phyloP scores from a whole-genome alignment of 2,113 vertebrate species.

The Cariama cristata region DNA sequence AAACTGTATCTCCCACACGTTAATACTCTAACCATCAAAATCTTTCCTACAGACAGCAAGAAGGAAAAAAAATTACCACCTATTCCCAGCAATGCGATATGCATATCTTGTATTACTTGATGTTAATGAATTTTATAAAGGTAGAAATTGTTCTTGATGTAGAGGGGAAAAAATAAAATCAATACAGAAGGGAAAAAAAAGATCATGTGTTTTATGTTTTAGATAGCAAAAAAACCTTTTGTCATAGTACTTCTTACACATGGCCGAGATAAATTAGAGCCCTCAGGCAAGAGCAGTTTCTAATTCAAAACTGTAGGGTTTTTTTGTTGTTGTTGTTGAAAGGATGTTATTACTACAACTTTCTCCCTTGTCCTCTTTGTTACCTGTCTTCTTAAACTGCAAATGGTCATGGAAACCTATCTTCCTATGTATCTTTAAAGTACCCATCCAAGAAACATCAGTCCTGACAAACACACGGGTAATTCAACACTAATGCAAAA shows the following conservation, averaged over 20 bases:
- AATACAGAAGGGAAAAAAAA: neutral
- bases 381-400: neutral
- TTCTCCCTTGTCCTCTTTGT: neutral
- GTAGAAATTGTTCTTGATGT: neutral
- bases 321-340: neutral
- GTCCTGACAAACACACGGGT: neutral
- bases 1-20: neutral
- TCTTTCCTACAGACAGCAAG: neutral
- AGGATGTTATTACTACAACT: neutral
- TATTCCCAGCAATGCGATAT: neutral
- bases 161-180: neutral
- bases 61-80: neutral
- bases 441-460: neutral
- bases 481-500: neutral
- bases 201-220: neutral
- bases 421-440: neutral
- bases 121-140: neutral
- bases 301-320: neutral
- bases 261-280: neutral
- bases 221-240: neutral
- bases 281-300: neutral
- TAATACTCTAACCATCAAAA: neutral
- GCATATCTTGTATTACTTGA: neutral
- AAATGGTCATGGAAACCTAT: neutral
- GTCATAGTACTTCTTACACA: neutral